Base-by-base conservation (phyloP, 2,797 vertebrate species). In the Alosa sapidissima region DNA sequence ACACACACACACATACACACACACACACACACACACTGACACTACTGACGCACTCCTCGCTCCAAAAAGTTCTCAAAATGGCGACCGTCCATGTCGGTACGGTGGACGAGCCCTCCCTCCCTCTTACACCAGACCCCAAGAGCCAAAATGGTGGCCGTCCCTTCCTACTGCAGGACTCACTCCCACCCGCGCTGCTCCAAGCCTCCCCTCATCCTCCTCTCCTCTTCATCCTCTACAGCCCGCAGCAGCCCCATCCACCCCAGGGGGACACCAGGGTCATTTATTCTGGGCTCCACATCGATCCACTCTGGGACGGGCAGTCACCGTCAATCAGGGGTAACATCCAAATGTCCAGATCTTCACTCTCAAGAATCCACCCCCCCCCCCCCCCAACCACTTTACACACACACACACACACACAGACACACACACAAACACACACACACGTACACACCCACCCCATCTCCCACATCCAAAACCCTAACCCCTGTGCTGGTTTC, bases 401-500 rank as follows among this genome's bases (percentile, higher is more conserved):
- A 28, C n/a, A 68, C 11, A 33, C 62, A 36, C 62, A 68, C 62
- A 68, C n/a, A 62, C 6, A 24, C 7, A 62, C 14, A 55, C 54
- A 55, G 54, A 55, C 58, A 68, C 62, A 21, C 21, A 54, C 8
- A 54, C 54, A 55, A 54, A 55, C 54, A 55, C 14, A 55, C 54
- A 55, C 54, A 55, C 58, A 68, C 62, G 33, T 24, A 68, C 62
- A 68, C 62, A 68, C 62, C 33, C 62, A 36, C 33, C 28, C 3
- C 62, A 33, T 68, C 11, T 24, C 24, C 3, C 62, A 13, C 28
- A 36, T 33, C 28, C 28, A 68, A 28, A 24, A 68, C 28, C 62
- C 62, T 68, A 68, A 68, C 49, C 62, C 33, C 58, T 58, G 47
- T 21, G 11, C 54, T 3, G 14, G 48, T 78, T 87, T 84, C 85